Evolutionary conservation across 2,888 invertebrate genomes (phyloP), one percentile per base, ranked within the genome.

Genomic region (Criorhina ranunculi): DNA sequence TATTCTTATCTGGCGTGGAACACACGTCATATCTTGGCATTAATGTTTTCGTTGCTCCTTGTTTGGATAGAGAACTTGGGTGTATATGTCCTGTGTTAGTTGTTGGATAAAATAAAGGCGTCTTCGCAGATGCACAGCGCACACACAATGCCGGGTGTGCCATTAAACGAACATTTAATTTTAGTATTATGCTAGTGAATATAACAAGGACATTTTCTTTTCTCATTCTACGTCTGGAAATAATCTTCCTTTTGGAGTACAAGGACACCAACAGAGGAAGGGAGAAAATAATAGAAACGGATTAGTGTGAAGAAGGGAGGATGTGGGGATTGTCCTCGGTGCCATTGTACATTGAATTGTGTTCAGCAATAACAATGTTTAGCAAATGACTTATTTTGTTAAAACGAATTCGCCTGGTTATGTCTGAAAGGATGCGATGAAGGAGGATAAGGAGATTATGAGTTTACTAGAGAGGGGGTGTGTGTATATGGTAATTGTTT

Each of bases 11-110:
- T 75, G 66, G 67, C 83, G 37, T 79, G 76, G 44, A 86, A 86
- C 86, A 86, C 86, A 86, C 86, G 79, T 86, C 79, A 86, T 86
- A 85, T 85, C 85, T 85, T 86, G 53, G 86, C 78, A 82, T 86
- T 86, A 86, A 83, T 86, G 82, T 81, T 82, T 78, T 72, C 83
- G 78, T 86, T 73, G 62, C 72, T 80, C 70, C 66, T 55, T 78
- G 62, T 78, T 83, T 60, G 76, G 66, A 29, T 33, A 8, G 35
- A 31, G 2, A 5, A 15, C 53, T 19, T 5, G 51, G 49, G 12
- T 64, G 35, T 40, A 29, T 11, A 76, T 24, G 64, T 66, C 44
- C 44, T 57, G 40, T 12, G 69, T n/a, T 55, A 35, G 57, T 81
- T 35, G 46, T 53, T 51, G 75, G 64, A 75, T 85, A 70, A 80